Conservation (phyloP, 1,140 invertebrate species). For the Sarcophaga bullata region DNA sequence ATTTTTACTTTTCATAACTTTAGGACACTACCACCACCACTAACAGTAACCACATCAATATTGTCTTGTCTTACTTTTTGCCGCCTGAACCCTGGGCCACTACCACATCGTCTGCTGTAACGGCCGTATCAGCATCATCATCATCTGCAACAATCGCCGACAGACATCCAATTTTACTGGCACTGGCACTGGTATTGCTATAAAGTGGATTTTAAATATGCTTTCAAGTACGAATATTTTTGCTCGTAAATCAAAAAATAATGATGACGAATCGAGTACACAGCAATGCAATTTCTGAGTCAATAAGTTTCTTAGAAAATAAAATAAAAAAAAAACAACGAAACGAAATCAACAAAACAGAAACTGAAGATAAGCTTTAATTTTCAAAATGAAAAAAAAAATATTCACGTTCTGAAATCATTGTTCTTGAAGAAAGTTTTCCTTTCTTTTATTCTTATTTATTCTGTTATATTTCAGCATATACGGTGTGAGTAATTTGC, state of each 20-base stretch:
- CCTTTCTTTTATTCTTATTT: background rate
- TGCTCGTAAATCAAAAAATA: conserved; percentile 36
- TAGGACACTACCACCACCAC: too few relatives aligned
- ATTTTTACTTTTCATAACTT: too few relatives aligned
- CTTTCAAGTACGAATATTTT: conserved; percentile 27
- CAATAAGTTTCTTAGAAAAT: background rate
- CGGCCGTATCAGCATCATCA: background rate
- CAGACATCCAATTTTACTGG: background rate
- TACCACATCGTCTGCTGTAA: too few relatives aligned
- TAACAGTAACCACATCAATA: background rate
- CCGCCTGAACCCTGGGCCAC: too few relatives aligned
- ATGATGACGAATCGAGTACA: conserved; percentile 37
- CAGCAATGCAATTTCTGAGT: background rate
- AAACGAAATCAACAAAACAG: too few relatives aligned
- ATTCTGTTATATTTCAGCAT: background rate
- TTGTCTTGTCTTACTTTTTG: background rate
- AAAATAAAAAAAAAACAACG: background rate
- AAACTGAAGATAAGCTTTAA: background rate
- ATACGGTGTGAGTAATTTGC: background rate
- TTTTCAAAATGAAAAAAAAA: background rate
- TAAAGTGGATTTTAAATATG: conserved; percentile 19
- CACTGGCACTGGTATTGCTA: background rate
- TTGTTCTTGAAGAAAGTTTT: background rate
- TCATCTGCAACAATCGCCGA: background rate
- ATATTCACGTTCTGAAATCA: too few relatives aligned